These are phyloP conservation scores for Atta texana DNA, from an alignment of 1,140 invertebrate species.

Conservation along the genomic window DNA sequence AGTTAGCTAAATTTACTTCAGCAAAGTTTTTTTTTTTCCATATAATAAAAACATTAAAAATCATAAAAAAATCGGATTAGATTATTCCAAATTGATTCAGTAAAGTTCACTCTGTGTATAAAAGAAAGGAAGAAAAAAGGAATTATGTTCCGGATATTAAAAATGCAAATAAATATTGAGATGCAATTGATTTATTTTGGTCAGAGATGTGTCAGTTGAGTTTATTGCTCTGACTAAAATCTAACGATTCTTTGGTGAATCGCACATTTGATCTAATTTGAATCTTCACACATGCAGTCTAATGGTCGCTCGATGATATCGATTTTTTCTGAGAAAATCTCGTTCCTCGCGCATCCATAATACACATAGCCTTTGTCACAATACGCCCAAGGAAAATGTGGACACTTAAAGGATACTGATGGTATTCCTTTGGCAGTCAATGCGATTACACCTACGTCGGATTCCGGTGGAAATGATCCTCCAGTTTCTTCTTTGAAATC, in stretches of 20 bases:
- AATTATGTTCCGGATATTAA: background rate
- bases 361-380: constrained; percentile 69
- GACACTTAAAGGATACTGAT: constrained; percentile 60
- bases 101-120: background rate
- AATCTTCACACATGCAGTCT: constrained; percentile 70
- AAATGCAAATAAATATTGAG: background rate
- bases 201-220: background rate
- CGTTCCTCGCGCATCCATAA: constrained; percentile 68
- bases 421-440: constrained; percentile 62
- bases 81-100: background rate
- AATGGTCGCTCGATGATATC: constrained; percentile 64
- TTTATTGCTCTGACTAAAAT: background rate
- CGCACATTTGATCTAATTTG: background rate
- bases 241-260: background rate
- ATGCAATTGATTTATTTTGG: background rate
- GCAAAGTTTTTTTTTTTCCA: no score
- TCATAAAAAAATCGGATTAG: background rate
- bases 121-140: background rate
- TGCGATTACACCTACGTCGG: constrained; percentile 65
- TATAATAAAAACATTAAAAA: background rate
- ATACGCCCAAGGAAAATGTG: constrained; percentile 75
- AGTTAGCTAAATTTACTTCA: no score
- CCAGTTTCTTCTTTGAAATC: constrained; percentile 54
- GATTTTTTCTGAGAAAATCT: constrained; percentile 69
- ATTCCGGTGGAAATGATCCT: background rate